These are phyloP conservation scores for Steinernema carpocapsae DNA, from an alignment of 2,888 invertebrate species.

Conservation along the genomic window DNA sequence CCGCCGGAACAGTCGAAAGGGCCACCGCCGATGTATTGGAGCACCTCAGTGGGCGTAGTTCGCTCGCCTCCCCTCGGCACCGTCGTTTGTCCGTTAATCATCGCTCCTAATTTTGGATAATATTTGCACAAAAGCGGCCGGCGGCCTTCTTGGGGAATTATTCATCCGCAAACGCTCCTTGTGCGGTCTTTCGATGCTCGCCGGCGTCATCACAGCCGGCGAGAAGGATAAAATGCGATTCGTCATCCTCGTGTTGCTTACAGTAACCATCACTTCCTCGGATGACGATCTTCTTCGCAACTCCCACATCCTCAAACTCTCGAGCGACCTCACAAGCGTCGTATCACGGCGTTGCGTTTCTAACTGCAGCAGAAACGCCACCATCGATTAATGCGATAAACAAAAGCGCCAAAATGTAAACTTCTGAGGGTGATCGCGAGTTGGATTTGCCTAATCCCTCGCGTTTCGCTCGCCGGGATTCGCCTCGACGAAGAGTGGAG, in stretches of 20 bases:
- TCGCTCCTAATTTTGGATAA: slow-evolving; percentile 32
- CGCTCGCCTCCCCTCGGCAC: no score
- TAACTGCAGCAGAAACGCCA: neutral
- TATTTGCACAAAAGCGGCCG: slow-evolving; percentile 32
- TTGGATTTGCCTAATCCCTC: slow-evolving; percentile 31
- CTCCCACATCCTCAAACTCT: neutral
- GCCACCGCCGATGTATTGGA: neutral
- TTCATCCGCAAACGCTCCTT: slow-evolving; percentile 2
- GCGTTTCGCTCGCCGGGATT: slow-evolving; percentile 1
- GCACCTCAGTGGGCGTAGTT: no score
- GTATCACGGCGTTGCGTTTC: no score
- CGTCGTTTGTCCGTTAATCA: slow-evolving; percentile 5
- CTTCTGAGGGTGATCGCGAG: slow-evolving; percentile 20
- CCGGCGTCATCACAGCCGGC: slow-evolving; percentile 11
- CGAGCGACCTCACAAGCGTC: neutral
- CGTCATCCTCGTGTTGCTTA: neutral
- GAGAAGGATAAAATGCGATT: slow-evolving; percentile 22
- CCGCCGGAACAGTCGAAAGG: neutral
- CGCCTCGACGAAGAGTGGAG: neutral
- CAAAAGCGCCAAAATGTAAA: slow-evolving; percentile 32
- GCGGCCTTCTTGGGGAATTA: slow-evolving; percentile 15
- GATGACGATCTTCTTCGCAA: neutral
- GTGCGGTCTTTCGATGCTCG: neutral
- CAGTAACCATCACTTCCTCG: neutral
- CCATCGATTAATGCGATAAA: slow-evolving; percentile 31